phyloP scores from a whole-genome alignment of 2,113 vertebrate species.

The Thamnophis sirtalis region DNA sequence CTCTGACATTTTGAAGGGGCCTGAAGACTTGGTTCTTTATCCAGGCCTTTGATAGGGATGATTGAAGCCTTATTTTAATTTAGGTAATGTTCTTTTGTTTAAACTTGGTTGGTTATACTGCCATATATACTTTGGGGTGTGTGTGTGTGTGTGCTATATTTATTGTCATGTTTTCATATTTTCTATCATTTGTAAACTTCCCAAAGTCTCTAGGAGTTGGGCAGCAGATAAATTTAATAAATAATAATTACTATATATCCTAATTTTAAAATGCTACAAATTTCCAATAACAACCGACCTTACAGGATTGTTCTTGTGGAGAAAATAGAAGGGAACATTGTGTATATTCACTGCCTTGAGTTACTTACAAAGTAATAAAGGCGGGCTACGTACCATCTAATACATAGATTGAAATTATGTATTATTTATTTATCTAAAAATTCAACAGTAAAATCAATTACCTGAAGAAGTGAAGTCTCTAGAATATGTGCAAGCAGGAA shows the following conservation, averaged over 20 bases:
- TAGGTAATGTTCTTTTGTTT: background rate
- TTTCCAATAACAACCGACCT: background rate
- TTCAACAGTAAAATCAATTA: background rate
- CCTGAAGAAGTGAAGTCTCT: background rate
- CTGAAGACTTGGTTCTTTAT: background rate
- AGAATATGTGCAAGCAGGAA: background rate
- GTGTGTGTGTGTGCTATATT: background rate
- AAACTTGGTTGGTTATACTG: background rate
- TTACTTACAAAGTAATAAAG: background rate
- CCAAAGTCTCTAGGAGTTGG: background rate
- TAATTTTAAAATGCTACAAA: background rate
- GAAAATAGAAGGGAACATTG: background rate
- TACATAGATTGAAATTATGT: background rate
- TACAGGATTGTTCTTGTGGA: background rate
- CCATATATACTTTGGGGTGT: background rate
- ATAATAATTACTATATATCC: background rate
- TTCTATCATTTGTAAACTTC: background rate
- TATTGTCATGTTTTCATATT: background rate
- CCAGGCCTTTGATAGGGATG: background rate
- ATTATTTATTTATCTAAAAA: background rate
- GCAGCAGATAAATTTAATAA: background rate
- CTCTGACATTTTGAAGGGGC: background rate
- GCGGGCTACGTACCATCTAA: background rate
- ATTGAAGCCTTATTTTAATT: background rate
- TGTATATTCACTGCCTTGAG: background rate